These are phyloP conservation scores for Balanococcus diminutus DNA, from an alignment of 2,888 invertebrate species.

Conservation along the genomic window DNA sequence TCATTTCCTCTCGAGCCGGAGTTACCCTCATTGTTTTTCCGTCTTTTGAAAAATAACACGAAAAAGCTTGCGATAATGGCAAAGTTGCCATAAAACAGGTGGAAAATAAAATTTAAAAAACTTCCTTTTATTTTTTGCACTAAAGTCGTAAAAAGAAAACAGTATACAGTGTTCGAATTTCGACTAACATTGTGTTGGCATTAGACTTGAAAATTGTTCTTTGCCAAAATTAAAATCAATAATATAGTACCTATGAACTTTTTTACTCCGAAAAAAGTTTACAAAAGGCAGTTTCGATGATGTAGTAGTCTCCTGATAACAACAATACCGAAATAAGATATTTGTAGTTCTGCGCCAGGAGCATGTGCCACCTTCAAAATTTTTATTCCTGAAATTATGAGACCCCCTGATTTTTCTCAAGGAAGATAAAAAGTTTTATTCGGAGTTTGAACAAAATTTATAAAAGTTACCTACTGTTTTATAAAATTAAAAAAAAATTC, in stretches of 20 bases:
- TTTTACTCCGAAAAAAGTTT: background rate
- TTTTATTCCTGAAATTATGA: no score
- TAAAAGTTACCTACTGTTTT: no score
- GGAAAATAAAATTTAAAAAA: background rate
- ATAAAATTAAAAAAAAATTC: no score
- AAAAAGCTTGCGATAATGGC: background rate
- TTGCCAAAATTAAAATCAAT: background rate
- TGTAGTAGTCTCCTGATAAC: no score
- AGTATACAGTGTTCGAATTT: background rate
- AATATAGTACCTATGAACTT: background rate
- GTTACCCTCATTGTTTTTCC: background rate
- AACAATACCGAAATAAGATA: no score
- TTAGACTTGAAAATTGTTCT: background rate
- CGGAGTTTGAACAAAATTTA: no score
- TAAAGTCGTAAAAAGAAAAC: background rate
- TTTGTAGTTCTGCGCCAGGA: no score
- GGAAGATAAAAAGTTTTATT: no score
- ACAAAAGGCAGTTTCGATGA: no score
- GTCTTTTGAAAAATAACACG: background rate
- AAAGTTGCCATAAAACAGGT: background rate
- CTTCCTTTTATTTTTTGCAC: background rate
- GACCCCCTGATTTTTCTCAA: no score
- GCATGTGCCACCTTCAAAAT: no score
- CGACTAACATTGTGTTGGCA: background rate
- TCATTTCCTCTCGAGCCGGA: background rate